Evolutionary conservation across 2,888 invertebrate species (phyloP), one percentile per base, ranked within the genome.

Genomic region (Kuschelorhynchus macadamiae): DNA sequence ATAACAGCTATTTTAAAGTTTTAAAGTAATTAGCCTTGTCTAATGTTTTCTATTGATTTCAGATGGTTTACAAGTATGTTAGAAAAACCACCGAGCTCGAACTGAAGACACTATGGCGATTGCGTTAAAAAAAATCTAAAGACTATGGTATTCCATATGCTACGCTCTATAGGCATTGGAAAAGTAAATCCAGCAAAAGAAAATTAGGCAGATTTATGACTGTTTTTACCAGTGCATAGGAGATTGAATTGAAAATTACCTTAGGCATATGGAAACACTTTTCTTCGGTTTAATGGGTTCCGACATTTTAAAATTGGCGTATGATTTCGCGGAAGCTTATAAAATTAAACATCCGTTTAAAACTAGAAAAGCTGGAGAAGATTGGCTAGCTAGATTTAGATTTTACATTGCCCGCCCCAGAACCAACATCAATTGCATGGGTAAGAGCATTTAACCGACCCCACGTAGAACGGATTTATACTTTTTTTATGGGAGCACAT

Each of bases 81-180:
- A 41, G 14, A 12, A 12, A 41, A 14, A 8, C 41, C 14, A 41
- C 14, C 16, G 25, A 25, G 7, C 25, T 25, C 17, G 47, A 20
- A 18, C 21, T 2, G 47, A 47, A 18, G 47, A 47, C 20, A 47
- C 18, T 3, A 25, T 47, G 47, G 47, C 47, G 47, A 18, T 47
- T 18, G 47, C 47, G 47, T 41, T 55, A 18, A 41, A 16, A 16
- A 55, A 55, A 55, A 41, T 55, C 12, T 47, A 18, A 47, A 7
- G 14, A 47, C 21, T 4, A 25, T n/a, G 20, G 16, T 50, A 30
- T 50, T 25, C 32, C 50, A 50, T 50, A 25, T 32, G 25, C 32
- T 21, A 50, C 50, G 20, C 32, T 50, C 30, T 25, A 50, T 50
- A 50, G 50, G 30, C 50, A 50, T 50, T 50, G 50, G 50, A 50